Base-by-base conservation (phyloP, 2,113 vertebrate species). In the Sylvia atricapilla region DNA sequence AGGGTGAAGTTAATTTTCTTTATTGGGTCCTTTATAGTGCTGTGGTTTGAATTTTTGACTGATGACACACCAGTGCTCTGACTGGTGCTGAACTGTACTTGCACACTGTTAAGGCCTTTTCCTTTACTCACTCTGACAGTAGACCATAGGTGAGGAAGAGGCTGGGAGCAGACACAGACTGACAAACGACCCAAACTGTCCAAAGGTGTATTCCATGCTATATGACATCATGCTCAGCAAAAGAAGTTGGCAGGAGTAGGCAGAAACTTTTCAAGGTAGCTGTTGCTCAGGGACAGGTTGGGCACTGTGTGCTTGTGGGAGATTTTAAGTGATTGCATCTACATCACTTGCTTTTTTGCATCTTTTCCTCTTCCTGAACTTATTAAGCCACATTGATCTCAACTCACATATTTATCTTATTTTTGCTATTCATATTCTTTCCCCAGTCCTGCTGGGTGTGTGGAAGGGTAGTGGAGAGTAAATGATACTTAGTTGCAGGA, bases 371-470 rank as follows among this genome's bases (percentile, higher is more conserved):
- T 60, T 91, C 4, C 31, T 77, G 73, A 25, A 55, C 5, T 62
- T 74, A 56, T 21, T 78, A 56, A 90, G 55, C 6, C 58, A 7
- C 18, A 24, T 56, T 74, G 41, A 74, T 23, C 24, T 58, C 11
- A 66, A 25, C 2, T 1, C 14, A 44, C 2, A 37, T 13, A n/a
- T 53, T 44, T 91, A 31, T 28, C 7, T n/a, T 3, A 24, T 27
- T 77, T 81, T 91, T 62, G 1, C 3, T 52, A 1, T 47, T 62
- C n/a, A 49, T 11, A 44, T 69, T 56, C 30, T 77, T 33, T 47
- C 7, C 8, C 13, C 4, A 2, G 4, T 11, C 21, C 37, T 66
- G 4, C 31, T 50, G 18, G 18, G 24, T 25, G 9, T 0, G 1
- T 39, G n/a, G 12, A 31, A 4, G 8, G 3, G 4, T n/a, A 78